Evolutionary conservation across 2,113 vertebrate genomes (phyloP), one percentile per base, ranked within the genome.

Genomic region (Climacteris rufus): DNA sequence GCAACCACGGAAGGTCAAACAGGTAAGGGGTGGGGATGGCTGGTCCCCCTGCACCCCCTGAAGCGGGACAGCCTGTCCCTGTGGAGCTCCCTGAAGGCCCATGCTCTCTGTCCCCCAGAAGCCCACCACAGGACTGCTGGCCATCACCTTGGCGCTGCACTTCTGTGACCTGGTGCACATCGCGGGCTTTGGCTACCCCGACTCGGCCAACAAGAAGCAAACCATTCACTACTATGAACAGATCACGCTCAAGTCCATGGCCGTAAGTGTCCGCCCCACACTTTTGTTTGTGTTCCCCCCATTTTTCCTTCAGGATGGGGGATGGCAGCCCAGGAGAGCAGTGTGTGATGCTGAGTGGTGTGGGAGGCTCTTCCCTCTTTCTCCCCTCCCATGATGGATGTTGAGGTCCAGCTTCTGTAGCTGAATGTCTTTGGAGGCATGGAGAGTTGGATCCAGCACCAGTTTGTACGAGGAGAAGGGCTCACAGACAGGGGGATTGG

Each of bases 211-310:
- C 92, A 98, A 97, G 89, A 98, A 96, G 64, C 97, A 98, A 27
- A 98, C 98, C 14, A 99, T 99, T 35, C 99, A 99, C 87, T 99
- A 99, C 96, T 99, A 99, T 0, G 99, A 99, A 83, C 96, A 98
- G 52, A 97, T 98, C 87, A 99, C 98, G 0, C 98, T 99, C 97
- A 99, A 98, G 71, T 99, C 98, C 37, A 99, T 99, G 99, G 98
- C 98, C 11, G 99, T 99, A 77, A 95, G 98, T 20, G 20, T 25
- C 31, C 47, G 8, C 69, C 35, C 20, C 22, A 15, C 3, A 3
- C 11, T 40, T 65, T 42, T 54, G 35, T 54, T 59, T 6, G 1
- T 4, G 6, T 45, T 68, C 10, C 12, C 10, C 13, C 5, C 16
- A 0, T 31, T 70, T 70, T 52, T 13, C 3, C 35, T 35, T 33